Evolutionary conservation across 2,113 vertebrate genomes (phyloP).

Genomic region (Oxyura jamaicensis): DNA sequence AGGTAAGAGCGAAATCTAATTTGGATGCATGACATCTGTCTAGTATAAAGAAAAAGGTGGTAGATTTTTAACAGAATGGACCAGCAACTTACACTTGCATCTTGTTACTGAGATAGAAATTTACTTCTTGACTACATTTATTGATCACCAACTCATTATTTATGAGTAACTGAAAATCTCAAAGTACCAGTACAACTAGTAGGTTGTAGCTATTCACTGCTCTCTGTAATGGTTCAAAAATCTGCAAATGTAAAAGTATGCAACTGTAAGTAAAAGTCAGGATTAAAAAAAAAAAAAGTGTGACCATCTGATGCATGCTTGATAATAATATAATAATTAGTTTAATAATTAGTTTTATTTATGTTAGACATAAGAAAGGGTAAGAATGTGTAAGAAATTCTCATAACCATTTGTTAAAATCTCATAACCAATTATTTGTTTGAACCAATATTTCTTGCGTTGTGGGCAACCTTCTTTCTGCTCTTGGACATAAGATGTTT

Average conservation of each 20-base stretch:
- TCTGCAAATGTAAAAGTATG: not conserved
- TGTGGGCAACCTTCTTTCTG: not conserved
- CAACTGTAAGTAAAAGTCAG: not conserved
- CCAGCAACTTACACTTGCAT: not conserved
- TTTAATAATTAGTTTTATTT: not conserved
- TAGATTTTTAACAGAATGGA: not conserved
- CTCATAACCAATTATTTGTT: too few species aligned
- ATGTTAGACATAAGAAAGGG: not conserved
- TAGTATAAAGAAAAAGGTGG: not conserved
- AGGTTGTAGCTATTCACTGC: not conserved
- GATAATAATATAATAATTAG: not conserved
- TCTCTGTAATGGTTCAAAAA: not conserved
- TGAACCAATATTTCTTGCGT: not conserved
- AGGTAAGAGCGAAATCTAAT: slow-evolving; percentile 78
- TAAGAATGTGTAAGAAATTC: not conserved
- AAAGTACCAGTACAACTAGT: not conserved
- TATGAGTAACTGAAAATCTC: not conserved
- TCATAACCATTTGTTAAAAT: not conserved
- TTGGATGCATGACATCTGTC: not conserved
- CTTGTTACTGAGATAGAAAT: not conserved
- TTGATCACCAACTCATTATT: not conserved
- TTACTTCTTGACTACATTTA: not conserved
- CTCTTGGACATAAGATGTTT: not conserved
- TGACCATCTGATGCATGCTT: not conserved
- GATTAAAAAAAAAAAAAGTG: not conserved